Conservation (phyloP, 2,888 invertebrate genomes). For the Philereme vetulata region DNA sequence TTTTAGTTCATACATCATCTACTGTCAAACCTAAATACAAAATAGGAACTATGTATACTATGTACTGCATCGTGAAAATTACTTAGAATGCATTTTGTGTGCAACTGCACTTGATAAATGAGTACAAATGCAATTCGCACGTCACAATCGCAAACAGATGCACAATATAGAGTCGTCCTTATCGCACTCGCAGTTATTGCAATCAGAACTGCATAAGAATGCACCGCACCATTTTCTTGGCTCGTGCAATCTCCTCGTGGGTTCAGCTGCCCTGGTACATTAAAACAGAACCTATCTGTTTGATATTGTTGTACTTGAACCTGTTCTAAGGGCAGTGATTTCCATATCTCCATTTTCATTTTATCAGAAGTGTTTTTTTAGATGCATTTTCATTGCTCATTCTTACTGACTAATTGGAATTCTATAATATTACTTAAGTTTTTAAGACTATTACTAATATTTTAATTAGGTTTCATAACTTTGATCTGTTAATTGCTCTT, state of each 20-base stretch:
- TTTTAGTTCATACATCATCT: too few species aligned
- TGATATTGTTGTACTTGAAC: constrained; percentile 30
- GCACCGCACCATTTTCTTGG: constrained; percentile 63
- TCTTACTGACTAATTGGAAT: too few species aligned
- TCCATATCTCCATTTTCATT: neutral
- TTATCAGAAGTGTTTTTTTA: too few species aligned
- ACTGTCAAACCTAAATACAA: too few species aligned
- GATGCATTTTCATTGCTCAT: too few species aligned
- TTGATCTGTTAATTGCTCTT: too few species aligned
- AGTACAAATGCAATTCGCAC: constrained; percentile 51
- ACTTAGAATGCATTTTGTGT: constrained; percentile 30
- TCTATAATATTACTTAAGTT: too few species aligned
- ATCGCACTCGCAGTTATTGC: constrained; percentile 52
- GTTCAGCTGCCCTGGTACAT: constrained; percentile 68
- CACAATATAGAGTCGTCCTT: constrained; percentile 58
- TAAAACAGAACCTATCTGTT: constrained; percentile 62
- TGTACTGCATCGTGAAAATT: neutral
- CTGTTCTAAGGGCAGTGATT: constrained; percentile 1
- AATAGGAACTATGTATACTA: too few species aligned
- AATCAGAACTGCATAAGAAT: constrained; percentile 63
- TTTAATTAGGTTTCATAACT: too few species aligned
- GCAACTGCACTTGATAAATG: constrained; percentile 35
- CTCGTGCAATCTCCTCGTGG: constrained; percentile 60
- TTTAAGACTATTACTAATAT: too few species aligned
- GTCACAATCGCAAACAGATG: constrained; percentile 58